phyloP scores from a whole-genome alignment of 2,888 invertebrate species.

The Axea sp. region DNA sequence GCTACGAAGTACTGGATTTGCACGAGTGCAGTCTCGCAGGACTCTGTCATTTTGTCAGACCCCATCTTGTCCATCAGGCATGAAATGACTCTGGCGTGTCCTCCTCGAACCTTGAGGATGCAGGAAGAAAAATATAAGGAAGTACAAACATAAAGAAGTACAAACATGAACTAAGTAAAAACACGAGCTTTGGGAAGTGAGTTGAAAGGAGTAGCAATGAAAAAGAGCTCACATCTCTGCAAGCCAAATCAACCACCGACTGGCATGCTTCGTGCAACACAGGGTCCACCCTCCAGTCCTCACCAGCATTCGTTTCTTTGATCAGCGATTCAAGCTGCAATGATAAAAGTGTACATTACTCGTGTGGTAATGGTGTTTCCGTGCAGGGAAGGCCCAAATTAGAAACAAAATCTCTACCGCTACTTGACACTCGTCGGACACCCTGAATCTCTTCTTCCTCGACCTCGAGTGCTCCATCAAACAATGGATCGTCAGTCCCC shows the following conservation, averaged over 20 bases:
- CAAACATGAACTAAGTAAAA: too few relatives aligned
- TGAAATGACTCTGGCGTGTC: constrained; percentile 91
- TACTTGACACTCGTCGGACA: constrained; percentile 86
- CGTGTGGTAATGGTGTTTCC: too few relatives aligned
- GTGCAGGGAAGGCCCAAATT: too few relatives aligned
- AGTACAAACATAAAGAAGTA: too few relatives aligned
- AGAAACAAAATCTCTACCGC: too few relatives aligned
- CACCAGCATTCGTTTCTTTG: constrained; percentile 94
- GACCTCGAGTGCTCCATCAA: constrained; percentile 92
- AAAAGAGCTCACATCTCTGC: constrained; percentile 83
- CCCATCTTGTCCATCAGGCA: constrained; percentile 96
- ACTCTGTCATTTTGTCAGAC: constrained; percentile 89
- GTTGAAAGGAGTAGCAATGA: too few relatives aligned
- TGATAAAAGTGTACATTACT: constrained; percentile 71
- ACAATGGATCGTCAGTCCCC: constrained; percentile 96
- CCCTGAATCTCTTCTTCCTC: constrained; percentile 83
- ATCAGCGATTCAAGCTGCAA: constrained; percentile 90
- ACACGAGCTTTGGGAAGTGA: too few relatives aligned
- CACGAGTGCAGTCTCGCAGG: constrained; percentile 94
- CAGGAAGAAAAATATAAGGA: background rate
- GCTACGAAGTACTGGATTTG: constrained; percentile 99
- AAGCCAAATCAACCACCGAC: constrained; percentile 89
- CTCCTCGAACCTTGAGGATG: constrained; percentile 83
- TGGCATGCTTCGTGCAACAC: constrained; percentile 92
- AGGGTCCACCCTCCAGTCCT: constrained; percentile 97